Conservation (phyloP, 1,140 invertebrate genomes). For the Drosophila bifasciata region DNA sequence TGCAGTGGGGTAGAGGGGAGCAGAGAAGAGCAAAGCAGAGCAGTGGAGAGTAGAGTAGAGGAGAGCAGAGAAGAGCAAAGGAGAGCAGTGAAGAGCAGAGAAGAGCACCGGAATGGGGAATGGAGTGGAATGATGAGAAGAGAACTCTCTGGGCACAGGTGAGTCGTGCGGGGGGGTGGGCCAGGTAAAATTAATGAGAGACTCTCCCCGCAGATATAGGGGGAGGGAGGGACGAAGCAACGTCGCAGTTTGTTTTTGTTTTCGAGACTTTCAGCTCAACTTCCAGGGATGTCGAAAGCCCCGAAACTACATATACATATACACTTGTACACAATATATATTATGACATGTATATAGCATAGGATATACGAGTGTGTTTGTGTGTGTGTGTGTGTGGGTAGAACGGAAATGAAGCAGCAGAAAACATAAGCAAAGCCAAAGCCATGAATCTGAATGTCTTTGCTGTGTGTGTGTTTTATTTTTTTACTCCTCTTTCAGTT, state of each 20-base stretch:
- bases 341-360: not conserved
- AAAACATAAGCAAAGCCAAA: slow-evolving; percentile 66
- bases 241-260: slow-evolving; percentile 43
- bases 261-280: slow-evolving; percentile 26
- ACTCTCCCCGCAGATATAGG: slow-evolving; percentile 46
- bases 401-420: slow-evolving; percentile 75
- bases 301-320: slow-evolving; percentile 1
- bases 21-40: not conserved
- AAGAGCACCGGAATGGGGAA: no score
- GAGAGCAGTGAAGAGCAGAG: no score
- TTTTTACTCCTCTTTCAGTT: not conserved
- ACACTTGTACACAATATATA: not conserved
- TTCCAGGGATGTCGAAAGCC: slow-evolving; percentile 39
- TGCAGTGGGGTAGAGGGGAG: not conserved
- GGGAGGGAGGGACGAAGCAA: slow-evolving; percentile 49
- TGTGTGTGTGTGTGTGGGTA: slow-evolving; percentile 34
- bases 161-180: slow-evolving; percentile 37
- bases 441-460: slow-evolving; percentile 78
- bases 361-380: slow-evolving; percentile 6
- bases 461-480: no score
- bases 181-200: slow-evolving; percentile 59
- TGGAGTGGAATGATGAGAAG: no score
- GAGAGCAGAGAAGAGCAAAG: no score
- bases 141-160: slow-evolving; percentile 13
- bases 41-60: not conserved